Evolutionary conservation across 2,113 vertebrate species (phyloP), one percentile per base, ranked within the genome.

Genomic region (Ophthalmolycus amberensis): DNA sequence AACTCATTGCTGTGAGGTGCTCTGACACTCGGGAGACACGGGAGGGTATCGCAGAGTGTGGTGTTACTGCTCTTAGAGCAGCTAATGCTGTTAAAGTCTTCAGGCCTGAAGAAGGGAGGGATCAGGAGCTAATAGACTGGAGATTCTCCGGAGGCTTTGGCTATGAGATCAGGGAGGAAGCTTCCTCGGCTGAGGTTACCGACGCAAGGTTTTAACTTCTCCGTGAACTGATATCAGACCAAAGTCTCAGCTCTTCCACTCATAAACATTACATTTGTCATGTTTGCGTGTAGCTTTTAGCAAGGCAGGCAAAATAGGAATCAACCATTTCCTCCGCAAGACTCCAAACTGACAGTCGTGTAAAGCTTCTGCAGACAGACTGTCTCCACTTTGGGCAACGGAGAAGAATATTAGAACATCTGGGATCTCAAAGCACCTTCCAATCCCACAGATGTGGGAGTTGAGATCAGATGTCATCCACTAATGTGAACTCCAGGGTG

Each of bases 61-160:
- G 75, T 79, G 86, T 85, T 92, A 78, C 80, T 44, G 66, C 79
- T 82, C 80, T 83, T 34, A 34, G 72, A 87, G 72, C 59, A 52
- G 77, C 72, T 87, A 91, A 91, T 88, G 85, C 85, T 87, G 82
- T 88, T 89, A 81, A 88, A 86, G 84, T 80, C 82, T 80, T 87
- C 58, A 75, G 71, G 75, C 76, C 48, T 79, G 84, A 81, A 83
- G 81, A 50, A 67, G 68, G 52, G 64, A 77, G 77, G 72, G 84
- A 86, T 90, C 72, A 80, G 76, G 83, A 82, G 82, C 86, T 88
- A 89, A 88, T 79, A 85, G 75, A 80, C 77, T 64, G 62, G 58
- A 79, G 74, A 88, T 83, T 86, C 85, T 88, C 90, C 15, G 65
- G 80, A 80, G 88, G 82, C 74, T 86, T 89, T 73, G 67, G 82